phyloP scores from a whole-genome alignment of 1,140 invertebrate species.

The Acyrthosiphon pisum region DNA sequence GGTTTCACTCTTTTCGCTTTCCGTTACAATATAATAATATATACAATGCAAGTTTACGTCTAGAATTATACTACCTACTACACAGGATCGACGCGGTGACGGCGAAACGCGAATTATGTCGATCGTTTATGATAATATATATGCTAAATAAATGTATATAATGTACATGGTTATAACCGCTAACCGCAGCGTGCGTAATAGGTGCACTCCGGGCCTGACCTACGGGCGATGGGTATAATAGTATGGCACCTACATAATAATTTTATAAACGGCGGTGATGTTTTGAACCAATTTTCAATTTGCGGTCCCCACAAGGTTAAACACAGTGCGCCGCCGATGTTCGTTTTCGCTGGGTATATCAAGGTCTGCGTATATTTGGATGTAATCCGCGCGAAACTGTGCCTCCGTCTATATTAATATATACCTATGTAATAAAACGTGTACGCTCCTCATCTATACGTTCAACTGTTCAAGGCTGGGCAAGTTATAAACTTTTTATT shows the following conservation, averaged over 20 bases:
- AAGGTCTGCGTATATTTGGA: background rate
- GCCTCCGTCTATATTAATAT: background rate
- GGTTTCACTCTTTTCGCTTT: conserved; percentile 23
- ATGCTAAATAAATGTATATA: background rate
- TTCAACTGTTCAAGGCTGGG: background rate
- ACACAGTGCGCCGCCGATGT: background rate
- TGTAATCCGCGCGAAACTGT: background rate
- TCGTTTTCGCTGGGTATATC: background rate
- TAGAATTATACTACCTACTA: background rate
- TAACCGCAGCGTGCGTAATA: background rate
- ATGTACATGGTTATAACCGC: background rate
- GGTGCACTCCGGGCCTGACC: background rate
- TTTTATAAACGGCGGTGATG: background rate
- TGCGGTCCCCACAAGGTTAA: background rate
- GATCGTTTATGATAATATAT: background rate
- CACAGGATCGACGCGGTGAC: background rate
- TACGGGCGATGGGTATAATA: background rate
- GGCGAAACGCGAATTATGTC: background rate
- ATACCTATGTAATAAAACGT: background rate
- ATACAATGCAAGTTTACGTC: background rate
- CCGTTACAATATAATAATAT: background rate
- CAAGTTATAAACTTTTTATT: background rate
- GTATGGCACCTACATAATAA: background rate
- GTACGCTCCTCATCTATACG: background rate
- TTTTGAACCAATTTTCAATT: background rate